Evolutionary conservation across 2,888 invertebrate genomes (phyloP), one percentile per base, ranked within the genome.

Genomic region (Zelleria hepariella): DNA sequence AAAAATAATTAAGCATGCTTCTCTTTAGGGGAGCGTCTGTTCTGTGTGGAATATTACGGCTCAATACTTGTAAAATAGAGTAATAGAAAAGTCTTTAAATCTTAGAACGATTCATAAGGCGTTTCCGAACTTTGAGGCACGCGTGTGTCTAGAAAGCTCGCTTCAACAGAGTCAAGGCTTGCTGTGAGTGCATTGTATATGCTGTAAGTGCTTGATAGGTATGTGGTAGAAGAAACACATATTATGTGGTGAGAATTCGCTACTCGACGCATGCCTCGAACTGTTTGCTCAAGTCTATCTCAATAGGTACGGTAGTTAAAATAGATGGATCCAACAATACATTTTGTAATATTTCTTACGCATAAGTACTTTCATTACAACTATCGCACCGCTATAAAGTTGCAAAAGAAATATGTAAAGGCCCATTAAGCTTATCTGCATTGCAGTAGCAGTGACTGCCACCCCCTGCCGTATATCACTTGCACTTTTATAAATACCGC

Each of bases 391-490:
- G n/a, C n/a, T n/a, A 42, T 42, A 42, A 42, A 42, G 15, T 42
- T 42, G 32, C 4, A 42, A 42, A 32, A 32, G 32, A 32, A 42
- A 42, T 42, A 4, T 42, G 32, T 42, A 15, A 10, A 42, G 15
- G 6, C 32, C 15, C 32, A 15, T 15, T 42, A 42, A 15, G 32
- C 32, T 42, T 42, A 42, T 42, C 32, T 15, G 15, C 32, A 42
- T 4, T 42, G 32, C 15, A 32, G 15, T 5, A 10, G 32, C 32
- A 2, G 15, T 42, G 32, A 42, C 15, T 42, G 32, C n/a, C 49
- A 49, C 21, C 49, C 21, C 51, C 23, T 18, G 21, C 73, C 75
- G 73, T 71, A 71, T 69, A 63, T 65, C 61, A 59, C 60, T 42
- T 4, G 51, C 23, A 51, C 51, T 42, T 42, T 51, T 51, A 51